Conservation (phyloP, 1,140 invertebrate genomes). For the Psilanteris sp. region DNA sequence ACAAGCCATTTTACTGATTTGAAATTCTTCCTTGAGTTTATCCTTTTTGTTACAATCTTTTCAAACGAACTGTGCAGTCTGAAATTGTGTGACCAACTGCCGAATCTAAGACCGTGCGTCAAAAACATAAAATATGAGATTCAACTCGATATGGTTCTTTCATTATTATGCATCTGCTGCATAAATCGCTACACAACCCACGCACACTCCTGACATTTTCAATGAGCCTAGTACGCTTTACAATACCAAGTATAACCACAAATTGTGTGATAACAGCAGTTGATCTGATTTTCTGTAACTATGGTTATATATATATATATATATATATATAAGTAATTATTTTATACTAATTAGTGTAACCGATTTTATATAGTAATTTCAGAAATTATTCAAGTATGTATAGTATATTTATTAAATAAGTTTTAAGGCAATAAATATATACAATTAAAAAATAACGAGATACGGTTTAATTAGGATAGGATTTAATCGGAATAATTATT, state of each 20-base stretch:
- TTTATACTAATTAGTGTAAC: too few species aligned
- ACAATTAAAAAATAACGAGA: too few species aligned
- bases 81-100: conserved; percentile 28
- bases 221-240: conserved; percentile 57
- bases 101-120: conserved; percentile 13
- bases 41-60: conserved; percentile 39
- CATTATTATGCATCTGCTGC: conserved; percentile 62
- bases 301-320: too few species aligned
- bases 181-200: conserved; percentile 49
- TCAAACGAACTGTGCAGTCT: conserved; percentile 54
- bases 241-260: conserved; percentile 57
- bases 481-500: too few species aligned
- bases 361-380: too few species aligned
- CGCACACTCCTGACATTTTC: conserved; percentile 51
- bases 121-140: conserved; percentile 34
- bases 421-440: too few species aligned
- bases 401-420: too few species aligned
- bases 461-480: too few species aligned
- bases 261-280: conserved; percentile 52
- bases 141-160: conserved; percentile 32
- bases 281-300: conserved; percentile 34
- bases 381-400: too few species aligned
- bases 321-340: too few species aligned
- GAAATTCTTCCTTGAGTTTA: too few species aligned
- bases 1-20: too few species aligned